Conservation (phyloP, 2,888 invertebrate species). For the Busseola fusca region DNA sequence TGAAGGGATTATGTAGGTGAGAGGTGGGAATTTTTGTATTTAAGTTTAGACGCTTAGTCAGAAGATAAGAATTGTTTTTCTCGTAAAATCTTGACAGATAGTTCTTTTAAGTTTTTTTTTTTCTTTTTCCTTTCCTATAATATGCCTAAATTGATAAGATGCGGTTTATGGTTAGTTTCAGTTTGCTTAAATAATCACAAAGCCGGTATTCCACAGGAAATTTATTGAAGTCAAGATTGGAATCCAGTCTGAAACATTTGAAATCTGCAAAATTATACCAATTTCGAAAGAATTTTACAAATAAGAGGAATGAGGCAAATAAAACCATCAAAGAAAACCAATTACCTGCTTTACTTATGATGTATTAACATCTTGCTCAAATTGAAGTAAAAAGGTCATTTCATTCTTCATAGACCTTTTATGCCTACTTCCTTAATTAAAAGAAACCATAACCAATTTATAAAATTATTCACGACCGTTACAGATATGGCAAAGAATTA, state of each 20-base stretch:
- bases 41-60: constrained; percentile 29
- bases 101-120: constrained; percentile 23
- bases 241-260: not conserved
- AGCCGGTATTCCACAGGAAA: not conserved
- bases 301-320: not conserved
- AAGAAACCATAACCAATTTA: not conserved
- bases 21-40: constrained; percentile 35
- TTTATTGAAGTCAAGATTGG: not conserved
- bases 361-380: not conserved
- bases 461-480: not conserved
- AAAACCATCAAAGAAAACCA: not conserved
- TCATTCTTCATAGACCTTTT: not conserved
- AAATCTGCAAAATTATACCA: not conserved
- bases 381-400: not conserved
- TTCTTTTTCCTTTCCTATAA: not conserved
- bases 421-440: not conserved
- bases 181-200: constrained; percentile 3
- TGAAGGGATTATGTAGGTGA: constrained; percentile 40
- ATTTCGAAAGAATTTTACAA: not conserved
- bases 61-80: constrained; percentile 28
- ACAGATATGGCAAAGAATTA: not conserved
- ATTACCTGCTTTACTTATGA: not conserved
- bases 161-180: constrained; percentile 14
- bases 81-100: constrained; percentile 20
- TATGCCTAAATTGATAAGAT: constrained; percentile 13